Evolutionary conservation across 2,113 vertebrate species (phyloP).

Genomic region (Ia io): DNA sequence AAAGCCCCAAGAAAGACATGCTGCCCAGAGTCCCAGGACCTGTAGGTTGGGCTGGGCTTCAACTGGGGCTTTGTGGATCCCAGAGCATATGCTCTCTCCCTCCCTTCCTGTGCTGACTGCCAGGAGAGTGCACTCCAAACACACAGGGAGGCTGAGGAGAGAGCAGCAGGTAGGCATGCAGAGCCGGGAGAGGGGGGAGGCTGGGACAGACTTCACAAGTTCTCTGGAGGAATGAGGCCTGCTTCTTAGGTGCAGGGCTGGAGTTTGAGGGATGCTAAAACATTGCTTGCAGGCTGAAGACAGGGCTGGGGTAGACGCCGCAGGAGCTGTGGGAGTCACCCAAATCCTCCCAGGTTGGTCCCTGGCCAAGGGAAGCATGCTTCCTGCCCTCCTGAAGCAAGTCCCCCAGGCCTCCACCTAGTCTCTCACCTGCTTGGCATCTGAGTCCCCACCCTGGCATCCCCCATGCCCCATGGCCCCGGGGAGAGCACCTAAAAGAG

Average conservation of each 20-base stretch:
- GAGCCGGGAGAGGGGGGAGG: neutral
- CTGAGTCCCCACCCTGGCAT: neutral
- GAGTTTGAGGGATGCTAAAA: neutral
- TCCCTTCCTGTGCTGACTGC: neutral
- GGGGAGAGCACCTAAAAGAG: neutral
- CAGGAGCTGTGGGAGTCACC: neutral
- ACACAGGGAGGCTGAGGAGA: neutral
- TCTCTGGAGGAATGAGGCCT: neutral
- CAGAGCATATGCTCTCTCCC: fast-evolving
- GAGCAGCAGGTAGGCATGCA: neutral
- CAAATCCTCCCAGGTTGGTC: neutral
- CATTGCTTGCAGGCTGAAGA: neutral
- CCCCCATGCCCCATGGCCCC: neutral
- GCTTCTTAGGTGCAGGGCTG: neutral
- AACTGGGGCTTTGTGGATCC: neutral
- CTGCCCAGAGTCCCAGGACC: neutral
- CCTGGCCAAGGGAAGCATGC: neutral
- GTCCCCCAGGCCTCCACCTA: neutral
- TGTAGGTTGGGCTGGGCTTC: neutral
- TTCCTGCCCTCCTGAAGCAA: neutral
- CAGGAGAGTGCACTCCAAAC: neutral
- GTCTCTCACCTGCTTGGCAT: neutral
- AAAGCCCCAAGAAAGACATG: neutral
- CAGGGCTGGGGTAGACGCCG: neutral
- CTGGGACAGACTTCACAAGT: neutral